These are phyloP conservation scores for Plecturocebus donacophilus DNA, from an alignment of 2,113 vertebrate genomes.

Conservation along the genomic window DNA sequence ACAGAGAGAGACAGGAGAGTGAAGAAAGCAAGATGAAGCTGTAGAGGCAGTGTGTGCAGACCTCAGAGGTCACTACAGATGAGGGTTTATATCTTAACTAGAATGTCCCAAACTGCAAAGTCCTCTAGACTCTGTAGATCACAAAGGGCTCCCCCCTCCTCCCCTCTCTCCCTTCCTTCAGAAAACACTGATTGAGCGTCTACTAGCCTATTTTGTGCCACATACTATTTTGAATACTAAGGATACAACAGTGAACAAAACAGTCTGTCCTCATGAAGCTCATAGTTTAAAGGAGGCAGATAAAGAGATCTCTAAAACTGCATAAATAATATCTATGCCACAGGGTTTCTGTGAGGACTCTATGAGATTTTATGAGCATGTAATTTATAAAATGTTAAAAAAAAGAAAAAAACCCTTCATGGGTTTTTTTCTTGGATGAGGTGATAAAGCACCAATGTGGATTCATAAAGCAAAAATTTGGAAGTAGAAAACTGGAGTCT, in stretches of 20 bases:
- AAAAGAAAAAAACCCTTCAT: neutral
- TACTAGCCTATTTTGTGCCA: rapidly evolving
- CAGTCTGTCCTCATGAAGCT: neutral
- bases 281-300: neutral
- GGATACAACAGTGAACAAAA: neutral
- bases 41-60: neutral
- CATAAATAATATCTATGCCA: neutral
- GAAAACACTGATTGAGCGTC: neutral
- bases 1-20: neutral
- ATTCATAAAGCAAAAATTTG: neutral
- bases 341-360: neutral
- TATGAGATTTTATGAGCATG: neutral
- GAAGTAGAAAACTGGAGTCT: neutral
- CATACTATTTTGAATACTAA: neutral
- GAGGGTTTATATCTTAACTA: neutral
- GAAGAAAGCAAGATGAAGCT: neutral
- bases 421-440: neutral
- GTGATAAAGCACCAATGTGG: neutral
- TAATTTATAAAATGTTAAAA: neutral
- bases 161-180: neutral
- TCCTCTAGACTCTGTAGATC: neutral
- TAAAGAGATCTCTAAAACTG: neutral
- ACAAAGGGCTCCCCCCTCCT: neutral
- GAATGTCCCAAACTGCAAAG: neutral
- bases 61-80: neutral